A percentile compares a stretch with the other conserved stretches of the same genome.
phyloP scores from a whole-genome alignment of 2,113 vertebrate genomes.

The Tor tambroides region DNA sequence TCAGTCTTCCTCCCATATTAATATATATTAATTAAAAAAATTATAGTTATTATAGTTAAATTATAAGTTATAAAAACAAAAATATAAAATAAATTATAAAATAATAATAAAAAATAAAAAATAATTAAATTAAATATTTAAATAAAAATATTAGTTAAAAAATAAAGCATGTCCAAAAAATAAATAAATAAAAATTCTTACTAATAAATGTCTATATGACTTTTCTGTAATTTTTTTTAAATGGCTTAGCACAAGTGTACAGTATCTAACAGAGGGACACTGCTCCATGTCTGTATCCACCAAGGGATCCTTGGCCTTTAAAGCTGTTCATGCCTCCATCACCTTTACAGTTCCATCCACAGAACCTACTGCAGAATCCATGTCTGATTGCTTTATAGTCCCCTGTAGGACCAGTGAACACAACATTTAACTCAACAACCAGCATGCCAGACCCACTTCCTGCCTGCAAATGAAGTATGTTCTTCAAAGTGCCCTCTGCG shows the following conservation, averaged over 20 bases:
- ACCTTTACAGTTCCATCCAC: not conserved
- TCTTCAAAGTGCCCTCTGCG: conserved; percentile 33
- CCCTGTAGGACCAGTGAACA: conserved; percentile 21
- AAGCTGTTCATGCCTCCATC: not conserved
- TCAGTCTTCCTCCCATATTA: too few relatives aligned
- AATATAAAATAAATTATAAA: too few relatives aligned
- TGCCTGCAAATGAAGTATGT: conserved; percentile 41
- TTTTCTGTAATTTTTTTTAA: too few relatives aligned
- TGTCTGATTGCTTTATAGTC: conserved; percentile 30
- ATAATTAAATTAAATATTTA: too few relatives aligned
- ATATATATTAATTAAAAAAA: too few relatives aligned
- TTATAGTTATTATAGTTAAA: too few relatives aligned
- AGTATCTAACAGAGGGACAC: not conserved
- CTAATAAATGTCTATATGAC: too few relatives aligned
- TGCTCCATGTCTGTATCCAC: not conserved
- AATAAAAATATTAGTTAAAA: too few relatives aligned
- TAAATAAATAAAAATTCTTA: too few relatives aligned
- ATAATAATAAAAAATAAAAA: too few relatives aligned
- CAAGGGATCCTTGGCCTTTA: not conserved
- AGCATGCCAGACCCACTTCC: conserved; percentile 38
- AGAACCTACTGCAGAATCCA: not conserved
- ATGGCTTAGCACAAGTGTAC: not conserved
- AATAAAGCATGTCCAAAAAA: too few relatives aligned
- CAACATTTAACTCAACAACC: conserved; percentile 32
- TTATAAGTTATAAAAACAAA: too few relatives aligned